Percentiles rank a stretch among this genome's conserved stretches.
Conservation (phyloP, 2,888 invertebrate genomes). For the Drosophila formosana region DNA sequence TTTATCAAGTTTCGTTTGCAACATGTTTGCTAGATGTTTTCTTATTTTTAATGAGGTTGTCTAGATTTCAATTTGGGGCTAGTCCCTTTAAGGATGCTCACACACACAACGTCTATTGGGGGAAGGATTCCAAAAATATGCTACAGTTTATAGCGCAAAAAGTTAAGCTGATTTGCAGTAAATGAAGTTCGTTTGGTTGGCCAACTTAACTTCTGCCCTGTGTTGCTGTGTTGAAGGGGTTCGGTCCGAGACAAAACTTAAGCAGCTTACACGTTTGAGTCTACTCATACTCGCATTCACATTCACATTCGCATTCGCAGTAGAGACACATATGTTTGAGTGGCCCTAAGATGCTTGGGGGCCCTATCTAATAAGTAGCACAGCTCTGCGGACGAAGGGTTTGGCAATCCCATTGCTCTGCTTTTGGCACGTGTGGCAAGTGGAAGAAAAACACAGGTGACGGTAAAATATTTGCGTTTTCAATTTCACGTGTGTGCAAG, state of each 20-base stretch:
- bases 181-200: constrained; percentile 59
- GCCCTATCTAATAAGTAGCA: constrained; percentile 42
- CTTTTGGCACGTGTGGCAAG: constrained; percentile 39
- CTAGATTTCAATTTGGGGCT: constrained; percentile 54
- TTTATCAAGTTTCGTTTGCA: constrained; percentile 59
- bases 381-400: constrained; percentile 28
- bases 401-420: constrained; percentile 33
- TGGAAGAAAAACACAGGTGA: constrained; percentile 56
- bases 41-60: constrained; percentile 65
- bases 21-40: constrained; percentile 56
- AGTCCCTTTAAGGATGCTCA: constrained; percentile 27
- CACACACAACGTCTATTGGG: background rate
- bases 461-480: constrained; percentile 64
- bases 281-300: background rate
- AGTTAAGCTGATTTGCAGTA: constrained; percentile 72
- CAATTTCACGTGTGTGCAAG: constrained; percentile 45
- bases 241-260: constrained; percentile 62
- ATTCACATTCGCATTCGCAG: background rate
- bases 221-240: constrained; percentile 7
- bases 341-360: constrained; percentile 27
- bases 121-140: constrained; percentile 54
- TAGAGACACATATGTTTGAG: constrained; percentile 57
- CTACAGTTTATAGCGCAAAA: constrained; percentile 65
- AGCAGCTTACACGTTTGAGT: constrained; percentile 69
- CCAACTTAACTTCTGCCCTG: constrained; percentile 71